Conservation (phyloP, 2,888 invertebrate genomes). For the Melanostoma mellinum region DNA sequence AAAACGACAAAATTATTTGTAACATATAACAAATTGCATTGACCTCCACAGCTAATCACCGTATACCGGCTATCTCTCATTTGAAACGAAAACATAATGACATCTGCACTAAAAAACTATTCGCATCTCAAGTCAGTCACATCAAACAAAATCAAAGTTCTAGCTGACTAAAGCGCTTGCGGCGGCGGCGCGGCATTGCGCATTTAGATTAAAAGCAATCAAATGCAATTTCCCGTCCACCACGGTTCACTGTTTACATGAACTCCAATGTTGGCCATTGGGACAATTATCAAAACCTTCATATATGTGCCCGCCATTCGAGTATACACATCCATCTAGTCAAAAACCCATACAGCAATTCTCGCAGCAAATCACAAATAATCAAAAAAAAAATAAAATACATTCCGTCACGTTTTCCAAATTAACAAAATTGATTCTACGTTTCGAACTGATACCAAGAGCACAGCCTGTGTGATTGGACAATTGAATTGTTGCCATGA, state of each 20-base stretch:
- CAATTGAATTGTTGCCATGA: conserved; percentile 65
- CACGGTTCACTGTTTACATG: conserved; percentile 49
- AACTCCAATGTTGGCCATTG: conserved; percentile 20
- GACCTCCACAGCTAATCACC: conserved; percentile 51
- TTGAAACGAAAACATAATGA: conserved; percentile 15
- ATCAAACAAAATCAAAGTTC: conserved; percentile 30
- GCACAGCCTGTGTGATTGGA: conserved; percentile 55
- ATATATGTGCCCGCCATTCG: conserved; percentile 19
- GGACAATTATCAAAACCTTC: conserved; percentile 59
- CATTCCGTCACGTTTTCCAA: conserved; percentile 79
- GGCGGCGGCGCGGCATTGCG: too few relatives aligned
- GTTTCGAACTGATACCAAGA: conserved; percentile 47
- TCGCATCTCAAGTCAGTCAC: conserved; percentile 18
- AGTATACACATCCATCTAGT: conserved; percentile 23
- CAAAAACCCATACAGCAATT: conserved; percentile 53
- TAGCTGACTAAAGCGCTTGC: neutral
- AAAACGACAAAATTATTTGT: neutral
- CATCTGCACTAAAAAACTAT: conserved; percentile 27
- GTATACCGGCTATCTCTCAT: neutral
- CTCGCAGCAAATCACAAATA: conserved; percentile 54
- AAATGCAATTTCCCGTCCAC: conserved; percentile 61
- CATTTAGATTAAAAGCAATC: conserved; percentile 61
- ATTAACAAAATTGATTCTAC: conserved; percentile 78
- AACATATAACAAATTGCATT: conserved; percentile 54
- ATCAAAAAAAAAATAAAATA: conserved; percentile 9